Percentiles rank a stretch among this genome's conserved stretches.
These are phyloP conservation scores for Ibidorhyncha struthersii DNA, from an alignment of 2,113 vertebrate species.

Conservation along the genomic window DNA sequence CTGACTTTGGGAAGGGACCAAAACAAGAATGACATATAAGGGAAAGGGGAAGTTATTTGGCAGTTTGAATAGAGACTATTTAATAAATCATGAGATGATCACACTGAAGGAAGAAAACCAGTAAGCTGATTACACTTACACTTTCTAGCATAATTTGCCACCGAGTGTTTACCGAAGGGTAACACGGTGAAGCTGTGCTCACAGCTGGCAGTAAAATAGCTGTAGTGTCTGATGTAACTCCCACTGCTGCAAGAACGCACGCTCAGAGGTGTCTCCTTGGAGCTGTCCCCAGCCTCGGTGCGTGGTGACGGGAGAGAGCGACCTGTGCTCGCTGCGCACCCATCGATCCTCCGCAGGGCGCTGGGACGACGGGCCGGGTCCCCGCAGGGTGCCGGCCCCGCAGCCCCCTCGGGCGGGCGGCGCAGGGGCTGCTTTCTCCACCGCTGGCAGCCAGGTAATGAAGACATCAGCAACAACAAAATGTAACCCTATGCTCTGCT, in stretches of 20 bases:
- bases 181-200: not conserved
- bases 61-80: not conserved
- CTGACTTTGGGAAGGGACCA: not conserved
- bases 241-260: not conserved
- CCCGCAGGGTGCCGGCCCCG: too few relatives aligned
- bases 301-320: fast-evolving
- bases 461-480: not conserved
- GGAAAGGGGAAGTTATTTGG: not conserved
- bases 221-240: not conserved
- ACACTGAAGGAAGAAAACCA: not conserved
- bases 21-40: not conserved
- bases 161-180: not conserved
- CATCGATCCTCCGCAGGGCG: too few relatives aligned
- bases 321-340: fast-evolving
- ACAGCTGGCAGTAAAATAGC: not conserved
- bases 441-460: not conserved
- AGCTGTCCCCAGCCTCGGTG: not conserved
- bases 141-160: not conserved
- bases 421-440: not conserved
- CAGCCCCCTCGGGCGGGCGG: not conserved
- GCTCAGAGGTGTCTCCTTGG: not conserved
- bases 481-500: not conserved
- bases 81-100: not conserved
- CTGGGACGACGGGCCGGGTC: too few relatives aligned
- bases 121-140: not conserved